Percentiles rank a stretch among this genome's conserved stretches.
These are phyloP conservation scores for Pseudonaja textilis DNA, from an alignment of 2,113 vertebrate species.

Conservation along the genomic window DNA sequence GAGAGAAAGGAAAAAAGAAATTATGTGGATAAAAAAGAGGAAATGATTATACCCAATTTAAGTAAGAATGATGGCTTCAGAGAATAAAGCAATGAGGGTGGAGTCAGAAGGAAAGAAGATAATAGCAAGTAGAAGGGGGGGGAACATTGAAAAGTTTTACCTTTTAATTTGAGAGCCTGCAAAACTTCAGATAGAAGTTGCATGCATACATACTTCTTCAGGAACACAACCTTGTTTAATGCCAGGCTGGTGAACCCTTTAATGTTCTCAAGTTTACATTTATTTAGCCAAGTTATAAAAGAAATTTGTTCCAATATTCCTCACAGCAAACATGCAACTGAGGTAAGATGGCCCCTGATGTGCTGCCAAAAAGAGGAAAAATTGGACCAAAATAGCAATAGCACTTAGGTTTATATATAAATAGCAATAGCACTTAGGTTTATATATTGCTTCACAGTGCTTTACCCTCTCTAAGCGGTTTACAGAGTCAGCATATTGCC, in stretches of 20 bases:
- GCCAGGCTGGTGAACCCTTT: neutral
- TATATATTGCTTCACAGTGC: too few species aligned
- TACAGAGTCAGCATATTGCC: too few species aligned
- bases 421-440: neutral
- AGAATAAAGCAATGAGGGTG: neutral
- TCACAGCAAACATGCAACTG: neutral
- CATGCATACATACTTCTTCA: neutral
- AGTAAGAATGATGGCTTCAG: neutral
- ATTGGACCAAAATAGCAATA: neutral
- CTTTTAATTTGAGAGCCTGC: neutral
- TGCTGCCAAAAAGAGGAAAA: neutral
- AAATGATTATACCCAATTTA: neutral
- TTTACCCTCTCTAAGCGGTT: too few species aligned
- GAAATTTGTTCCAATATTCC: neutral
- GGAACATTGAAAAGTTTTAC: neutral
- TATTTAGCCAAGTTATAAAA: neutral
- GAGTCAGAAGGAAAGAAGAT: neutral
- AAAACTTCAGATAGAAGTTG: neutral
- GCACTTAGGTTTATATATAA: neutral
- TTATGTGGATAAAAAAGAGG: neutral
- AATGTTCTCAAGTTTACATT: neutral
- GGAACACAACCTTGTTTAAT: neutral
- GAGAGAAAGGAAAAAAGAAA: neutral
- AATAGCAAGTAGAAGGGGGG: too few species aligned
- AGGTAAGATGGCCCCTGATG: neutral